Percentiles rank a stretch among this genome's conserved stretches.
Evolutionary conservation across 1,140 invertebrate genomes (phyloP).

Genomic region (Drosophila bocqueti): DNA sequence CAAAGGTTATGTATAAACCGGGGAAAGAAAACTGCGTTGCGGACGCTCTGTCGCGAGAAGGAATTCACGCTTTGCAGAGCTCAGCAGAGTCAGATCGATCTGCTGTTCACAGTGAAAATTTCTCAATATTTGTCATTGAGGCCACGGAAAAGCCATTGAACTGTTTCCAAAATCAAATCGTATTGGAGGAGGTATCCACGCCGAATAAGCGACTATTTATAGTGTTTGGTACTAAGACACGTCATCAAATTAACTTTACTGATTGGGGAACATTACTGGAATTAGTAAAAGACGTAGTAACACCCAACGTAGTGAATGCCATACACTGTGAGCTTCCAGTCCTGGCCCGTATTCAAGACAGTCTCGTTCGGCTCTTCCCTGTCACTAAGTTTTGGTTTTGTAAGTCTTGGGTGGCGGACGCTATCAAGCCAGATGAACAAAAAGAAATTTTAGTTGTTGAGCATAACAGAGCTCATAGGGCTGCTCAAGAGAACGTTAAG

Average conservation of each 20-base stretch:
- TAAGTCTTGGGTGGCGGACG: background rate
- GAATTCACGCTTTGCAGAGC: background rate
- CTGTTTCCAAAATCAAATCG: background rate
- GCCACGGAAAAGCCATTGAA: background rate
- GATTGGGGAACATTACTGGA: too few relatives aligned
- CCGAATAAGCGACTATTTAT: too few relatives aligned
- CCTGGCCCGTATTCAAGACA: background rate
- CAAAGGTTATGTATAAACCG: slow-evolving; percentile 2
- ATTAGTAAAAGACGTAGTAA: background rate
- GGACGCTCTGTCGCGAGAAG: slow-evolving; percentile 41
- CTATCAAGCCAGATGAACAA: background rate
- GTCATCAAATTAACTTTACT: background rate
- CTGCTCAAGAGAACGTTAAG: background rate
- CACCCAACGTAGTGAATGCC: background rate
- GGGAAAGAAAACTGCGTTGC: slow-evolving; percentile 80
- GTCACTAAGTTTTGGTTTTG: background rate
- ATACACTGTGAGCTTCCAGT: background rate
- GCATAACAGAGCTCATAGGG: background rate
- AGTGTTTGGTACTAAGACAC: too few relatives aligned
- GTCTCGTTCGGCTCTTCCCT: background rate
- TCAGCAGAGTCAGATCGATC: background rate
- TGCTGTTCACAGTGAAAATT: background rate
- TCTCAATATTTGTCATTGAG: background rate
- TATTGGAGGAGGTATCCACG: background rate
- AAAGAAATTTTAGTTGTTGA: background rate